Evolutionary conservation across 2,113 vertebrate genomes (phyloP).

Genomic region (Psittacus erithacus): DNA sequence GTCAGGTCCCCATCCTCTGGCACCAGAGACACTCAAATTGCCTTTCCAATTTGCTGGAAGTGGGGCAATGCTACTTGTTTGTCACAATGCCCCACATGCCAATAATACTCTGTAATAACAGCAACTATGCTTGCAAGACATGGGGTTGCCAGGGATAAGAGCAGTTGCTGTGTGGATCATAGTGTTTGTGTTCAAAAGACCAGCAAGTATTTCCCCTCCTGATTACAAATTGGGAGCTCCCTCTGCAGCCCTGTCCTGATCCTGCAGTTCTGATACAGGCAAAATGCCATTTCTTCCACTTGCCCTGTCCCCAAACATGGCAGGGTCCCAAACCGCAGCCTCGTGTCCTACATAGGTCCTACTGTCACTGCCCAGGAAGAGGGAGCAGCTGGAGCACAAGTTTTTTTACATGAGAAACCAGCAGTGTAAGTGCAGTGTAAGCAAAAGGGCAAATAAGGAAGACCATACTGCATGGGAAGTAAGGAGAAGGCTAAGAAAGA

Average conservation of each 20-base stretch:
- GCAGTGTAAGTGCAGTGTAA: background rate
- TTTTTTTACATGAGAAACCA: background rate
- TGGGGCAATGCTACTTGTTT: background rate
- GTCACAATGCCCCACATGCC: background rate
- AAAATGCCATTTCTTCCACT: background rate
- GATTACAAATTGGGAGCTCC: constrained; percentile 51
- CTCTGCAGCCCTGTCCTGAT: constrained; percentile 38
- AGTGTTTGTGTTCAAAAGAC: background rate
- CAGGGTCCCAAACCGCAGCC: background rate
- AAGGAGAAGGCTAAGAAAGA: background rate
- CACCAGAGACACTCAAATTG: background rate
- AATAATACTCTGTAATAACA: background rate
- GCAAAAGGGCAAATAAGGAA: background rate
- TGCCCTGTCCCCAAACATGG: background rate
- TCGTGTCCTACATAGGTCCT: background rate
- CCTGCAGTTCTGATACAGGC: background rate
- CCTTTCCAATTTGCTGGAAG: background rate
- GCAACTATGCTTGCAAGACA: background rate
- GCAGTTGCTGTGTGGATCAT: background rate
- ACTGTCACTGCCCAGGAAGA: background rate
- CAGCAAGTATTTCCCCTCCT: background rate
- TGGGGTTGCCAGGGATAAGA: background rate
- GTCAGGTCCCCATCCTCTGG: background rate
- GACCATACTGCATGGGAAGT: background rate
- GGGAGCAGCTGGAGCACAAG: background rate